Percentiles rank a stretch among this genome's conserved stretches.
phyloP scores from a whole-genome alignment of 2,113 vertebrate genomes.

The Neotragus pygmaeus region DNA sequence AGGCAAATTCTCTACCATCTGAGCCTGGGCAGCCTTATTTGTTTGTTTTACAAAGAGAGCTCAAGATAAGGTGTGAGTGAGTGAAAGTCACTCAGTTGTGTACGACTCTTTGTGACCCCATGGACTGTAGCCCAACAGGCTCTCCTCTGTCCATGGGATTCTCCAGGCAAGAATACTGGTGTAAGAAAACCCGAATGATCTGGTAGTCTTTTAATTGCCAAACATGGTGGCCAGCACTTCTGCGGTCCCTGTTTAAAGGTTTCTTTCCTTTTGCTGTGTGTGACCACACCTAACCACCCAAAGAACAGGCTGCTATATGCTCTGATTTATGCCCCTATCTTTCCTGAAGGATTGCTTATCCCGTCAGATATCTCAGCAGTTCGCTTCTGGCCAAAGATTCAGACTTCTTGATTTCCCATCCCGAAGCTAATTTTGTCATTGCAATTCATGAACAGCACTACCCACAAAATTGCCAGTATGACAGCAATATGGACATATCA shows the following conservation, averaged over 20 bases:
- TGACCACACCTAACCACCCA: neutral
- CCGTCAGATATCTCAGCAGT: neutral
- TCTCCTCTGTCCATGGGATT: neutral
- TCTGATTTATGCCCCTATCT: neutral
- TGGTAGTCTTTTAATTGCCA: conserved; percentile 1
- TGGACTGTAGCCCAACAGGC: neutral
- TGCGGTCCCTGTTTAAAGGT: neutral
- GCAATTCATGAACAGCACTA: fast-evolving
- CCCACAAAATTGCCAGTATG: neutral
- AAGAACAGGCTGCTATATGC: neutral
- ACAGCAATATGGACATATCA: neutral
- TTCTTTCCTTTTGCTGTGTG: neutral
- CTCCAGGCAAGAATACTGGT: neutral
- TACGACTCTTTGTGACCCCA: neutral
- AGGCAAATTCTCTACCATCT: neutral
- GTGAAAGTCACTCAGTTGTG: neutral
- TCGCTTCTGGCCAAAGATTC: neutral
- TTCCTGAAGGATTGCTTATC: neutral
- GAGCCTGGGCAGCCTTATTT: neutral
- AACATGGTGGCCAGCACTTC: neutral
- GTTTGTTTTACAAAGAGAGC: neutral
- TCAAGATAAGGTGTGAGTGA: conserved; percentile 7
- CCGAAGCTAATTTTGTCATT: neutral
- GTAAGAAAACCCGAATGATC: neutral
- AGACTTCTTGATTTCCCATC: neutral